These are phyloP conservation scores for Cryptotermes secundus DNA, from an alignment of 1,140 invertebrate genomes.

Conservation along the genomic window DNA sequence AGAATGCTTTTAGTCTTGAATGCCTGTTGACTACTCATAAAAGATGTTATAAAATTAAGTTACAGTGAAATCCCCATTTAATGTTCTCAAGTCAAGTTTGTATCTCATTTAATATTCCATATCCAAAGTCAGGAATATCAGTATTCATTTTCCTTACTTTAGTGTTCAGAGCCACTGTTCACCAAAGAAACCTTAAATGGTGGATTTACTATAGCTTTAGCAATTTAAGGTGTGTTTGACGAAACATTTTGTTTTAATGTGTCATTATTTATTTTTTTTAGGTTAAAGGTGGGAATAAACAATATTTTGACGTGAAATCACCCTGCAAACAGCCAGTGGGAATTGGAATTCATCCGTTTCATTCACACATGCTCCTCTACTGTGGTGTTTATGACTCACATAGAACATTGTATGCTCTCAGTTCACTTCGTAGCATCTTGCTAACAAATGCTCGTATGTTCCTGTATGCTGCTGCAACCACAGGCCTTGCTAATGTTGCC, in stretches of 20 bases:
- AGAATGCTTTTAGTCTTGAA: too few relatives aligned
- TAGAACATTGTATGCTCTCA: slow-evolving; percentile 74
- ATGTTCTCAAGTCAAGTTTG: too few relatives aligned
- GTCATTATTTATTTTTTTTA: not conserved
- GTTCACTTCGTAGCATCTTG: slow-evolving; percentile 72
- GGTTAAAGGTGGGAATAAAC: not conserved
- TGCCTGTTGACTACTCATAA: too few relatives aligned
- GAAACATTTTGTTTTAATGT: not conserved
- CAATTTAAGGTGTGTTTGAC: too few relatives aligned
- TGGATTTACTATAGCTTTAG: too few relatives aligned
- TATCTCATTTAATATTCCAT: too few relatives aligned
- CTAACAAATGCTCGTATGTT: slow-evolving; percentile 68
- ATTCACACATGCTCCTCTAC: slow-evolving; percentile 82
- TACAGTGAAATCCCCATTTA: too few relatives aligned
- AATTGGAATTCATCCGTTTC: slow-evolving; percentile 68
- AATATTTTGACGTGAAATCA: not conserved
- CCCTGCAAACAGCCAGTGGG: slow-evolving; percentile 25
- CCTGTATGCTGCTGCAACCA: slow-evolving; percentile 69
- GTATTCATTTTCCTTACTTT: too few relatives aligned
- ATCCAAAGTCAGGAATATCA: too few relatives aligned
- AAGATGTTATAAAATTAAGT: too few relatives aligned
- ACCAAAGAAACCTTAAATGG: too few relatives aligned
- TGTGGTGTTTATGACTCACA: slow-evolving; percentile 77
- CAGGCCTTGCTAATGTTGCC: slow-evolving; percentile 55
- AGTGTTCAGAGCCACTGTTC: too few relatives aligned